Evolutionary conservation across 2,888 invertebrate genomes (phyloP).

Genomic region (Muscina levida): DNA sequence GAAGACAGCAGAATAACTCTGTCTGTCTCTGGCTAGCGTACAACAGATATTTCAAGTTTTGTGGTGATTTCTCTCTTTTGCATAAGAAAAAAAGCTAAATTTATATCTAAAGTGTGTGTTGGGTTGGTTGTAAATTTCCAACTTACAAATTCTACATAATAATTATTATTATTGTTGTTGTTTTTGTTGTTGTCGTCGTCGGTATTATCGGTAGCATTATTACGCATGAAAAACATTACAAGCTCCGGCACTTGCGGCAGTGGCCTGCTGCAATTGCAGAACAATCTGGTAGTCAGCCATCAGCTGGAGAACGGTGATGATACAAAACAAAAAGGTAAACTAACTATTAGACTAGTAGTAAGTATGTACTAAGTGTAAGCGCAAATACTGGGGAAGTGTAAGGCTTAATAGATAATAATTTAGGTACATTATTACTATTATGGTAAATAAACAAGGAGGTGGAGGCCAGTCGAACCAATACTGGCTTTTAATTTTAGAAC

Average conservation of each 20-base stretch:
- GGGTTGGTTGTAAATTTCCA: neutral
- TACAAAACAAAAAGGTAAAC: constrained; percentile 76
- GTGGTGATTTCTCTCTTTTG: too few relatives aligned
- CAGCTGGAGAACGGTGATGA: constrained; percentile 67
- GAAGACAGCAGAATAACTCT: too few relatives aligned
- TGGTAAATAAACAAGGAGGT: too few relatives aligned
- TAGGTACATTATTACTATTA: too few relatives aligned
- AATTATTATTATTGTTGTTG: neutral
- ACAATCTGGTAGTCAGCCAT: constrained; percentile 71
- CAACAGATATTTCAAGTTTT: too few relatives aligned
- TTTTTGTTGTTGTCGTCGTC: constrained; percentile 1
- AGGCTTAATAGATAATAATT: too few relatives aligned
- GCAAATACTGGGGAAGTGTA: too few relatives aligned
- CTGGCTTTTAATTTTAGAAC: too few relatives aligned
- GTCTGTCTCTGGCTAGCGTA: too few relatives aligned
- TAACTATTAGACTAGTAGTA: too few relatives aligned
- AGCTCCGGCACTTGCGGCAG: constrained; percentile 78
- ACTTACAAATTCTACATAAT: neutral
- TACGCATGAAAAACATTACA: constrained; percentile 77
- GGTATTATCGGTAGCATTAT: constrained; percentile 68
- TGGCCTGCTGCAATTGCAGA: constrained; percentile 77
- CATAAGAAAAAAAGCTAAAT: constrained; percentile 26
- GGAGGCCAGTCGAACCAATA: too few relatives aligned
- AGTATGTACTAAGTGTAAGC: too few relatives aligned
- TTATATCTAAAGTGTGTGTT: constrained; percentile 33